These are phyloP conservation scores for Stichopus chloronotus DNA, from an alignment of 35 echinoderm and acorn worm species.

Conservation along the genomic window DNA sequence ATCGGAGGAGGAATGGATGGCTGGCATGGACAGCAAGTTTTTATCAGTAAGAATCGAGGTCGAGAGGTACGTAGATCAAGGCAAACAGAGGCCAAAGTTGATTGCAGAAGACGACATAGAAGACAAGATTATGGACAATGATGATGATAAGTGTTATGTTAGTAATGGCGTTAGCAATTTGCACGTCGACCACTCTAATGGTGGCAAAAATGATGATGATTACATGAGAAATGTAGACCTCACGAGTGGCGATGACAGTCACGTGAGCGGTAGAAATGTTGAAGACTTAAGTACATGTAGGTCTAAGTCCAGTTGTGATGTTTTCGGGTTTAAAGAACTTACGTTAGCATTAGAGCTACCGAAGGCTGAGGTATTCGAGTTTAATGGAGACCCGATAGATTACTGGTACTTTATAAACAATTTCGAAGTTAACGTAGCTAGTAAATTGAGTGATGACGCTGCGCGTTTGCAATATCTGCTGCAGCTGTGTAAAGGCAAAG, in stretches of 20 bases:
- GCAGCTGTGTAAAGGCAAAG: slow-evolving; percentile 54
- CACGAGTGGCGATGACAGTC: no score
- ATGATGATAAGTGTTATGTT: background rate
- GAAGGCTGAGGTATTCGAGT: slow-evolving; percentile 54
- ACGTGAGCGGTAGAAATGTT: no score
- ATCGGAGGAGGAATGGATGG: slow-evolving; percentile 42
- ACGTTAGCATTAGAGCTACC: slow-evolving; percentile 50
- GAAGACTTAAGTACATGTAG: background rate
- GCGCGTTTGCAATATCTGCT: slow-evolving; percentile 26
- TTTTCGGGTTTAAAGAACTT: background rate
- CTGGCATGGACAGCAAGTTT: background rate
- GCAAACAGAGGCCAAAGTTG: no score
- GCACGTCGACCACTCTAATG: background rate
- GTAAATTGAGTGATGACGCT: slow-evolving; percentile 21
- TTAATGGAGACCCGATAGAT: slow-evolving; percentile 45
- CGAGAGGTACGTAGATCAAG: background rate
- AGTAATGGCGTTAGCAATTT: background rate
- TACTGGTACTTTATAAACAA: slow-evolving; percentile 52
- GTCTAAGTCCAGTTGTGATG: background rate
- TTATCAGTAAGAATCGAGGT: slow-evolving; percentile 13
- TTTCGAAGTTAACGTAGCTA: slow-evolving; percentile 52
- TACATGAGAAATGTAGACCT: background rate
- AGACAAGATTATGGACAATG: background rate
- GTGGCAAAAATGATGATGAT: background rate
- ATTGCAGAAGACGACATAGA: background rate